Percentiles rank a stretch among this genome's conserved stretches.
These are phyloP conservation scores for Rhagophthalmus giganteus DNA, from an alignment of 2,888 invertebrate species.

Conservation along the genomic window DNA sequence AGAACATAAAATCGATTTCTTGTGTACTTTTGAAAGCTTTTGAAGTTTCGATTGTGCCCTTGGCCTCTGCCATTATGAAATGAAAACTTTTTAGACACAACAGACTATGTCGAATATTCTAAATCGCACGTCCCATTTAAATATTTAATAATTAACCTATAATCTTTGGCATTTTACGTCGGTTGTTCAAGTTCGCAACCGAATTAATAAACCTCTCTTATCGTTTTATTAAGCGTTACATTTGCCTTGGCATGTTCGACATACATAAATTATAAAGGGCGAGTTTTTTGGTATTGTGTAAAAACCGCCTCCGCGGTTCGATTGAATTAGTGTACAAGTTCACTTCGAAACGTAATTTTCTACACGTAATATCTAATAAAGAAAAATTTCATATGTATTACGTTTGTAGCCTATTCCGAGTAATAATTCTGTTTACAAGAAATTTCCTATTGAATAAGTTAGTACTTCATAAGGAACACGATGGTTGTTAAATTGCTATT, in stretches of 20 bases:
- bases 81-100: constrained; percentile 8
- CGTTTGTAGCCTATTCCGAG: not conserved
- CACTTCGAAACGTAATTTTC: constrained; percentile 3
- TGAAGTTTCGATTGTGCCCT: constrained; percentile 12
- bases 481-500: constrained; percentile 8
- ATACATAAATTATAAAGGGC: constrained; percentile 15
- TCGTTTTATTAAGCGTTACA: not conserved
- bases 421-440: constrained; percentile 15
- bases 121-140: constrained; percentile 9
- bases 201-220: not conserved
- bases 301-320: constrained; percentile 5
- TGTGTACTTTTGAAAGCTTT: constrained; percentile 3
- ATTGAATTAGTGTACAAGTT: not conserved
- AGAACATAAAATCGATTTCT: constrained; percentile 11
- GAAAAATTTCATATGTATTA: constrained; percentile 1
- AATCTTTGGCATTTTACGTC: constrained; percentile 10
- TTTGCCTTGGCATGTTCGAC: constrained; percentile 9
- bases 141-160: constrained; percentile 17
- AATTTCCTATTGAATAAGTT: constrained; percentile 12
- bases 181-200: too few relatives aligned
- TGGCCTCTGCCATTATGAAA: constrained; percentile 10
- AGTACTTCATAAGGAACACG: constrained; percentile 11
- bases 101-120: constrained; percentile 15
- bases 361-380: constrained; percentile 8
- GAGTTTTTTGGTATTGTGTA: constrained; percentile 3